These are phyloP conservation scores for Collichthys lucidus DNA, from an alignment of 2,113 vertebrate species.

Conservation along the genomic window DNA sequence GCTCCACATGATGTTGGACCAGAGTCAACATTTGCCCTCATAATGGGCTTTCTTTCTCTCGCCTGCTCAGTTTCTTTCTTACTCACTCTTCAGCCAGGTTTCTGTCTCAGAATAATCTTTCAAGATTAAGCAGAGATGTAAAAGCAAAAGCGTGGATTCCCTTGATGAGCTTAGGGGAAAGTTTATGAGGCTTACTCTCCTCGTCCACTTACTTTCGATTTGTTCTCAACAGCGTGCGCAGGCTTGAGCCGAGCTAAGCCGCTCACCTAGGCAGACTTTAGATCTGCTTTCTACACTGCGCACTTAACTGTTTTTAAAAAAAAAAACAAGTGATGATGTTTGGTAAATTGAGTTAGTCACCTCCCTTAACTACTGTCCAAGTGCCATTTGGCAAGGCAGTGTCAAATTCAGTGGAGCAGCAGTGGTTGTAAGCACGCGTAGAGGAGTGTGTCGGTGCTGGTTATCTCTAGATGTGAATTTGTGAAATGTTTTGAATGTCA, in stretches of 20 bases:
- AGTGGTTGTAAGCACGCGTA: not conserved
- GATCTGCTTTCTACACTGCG: not conserved
- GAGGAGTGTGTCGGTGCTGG: not conserved
- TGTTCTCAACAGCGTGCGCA: constrained; percentile 43
- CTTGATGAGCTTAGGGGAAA: constrained; percentile 72
- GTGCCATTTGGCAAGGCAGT: not conserved
- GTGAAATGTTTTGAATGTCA: not conserved
- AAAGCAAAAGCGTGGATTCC: constrained; percentile 56
- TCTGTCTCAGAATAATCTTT: constrained; percentile 55
- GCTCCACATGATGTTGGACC: constrained; percentile 25
- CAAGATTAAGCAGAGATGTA: constrained; percentile 56
- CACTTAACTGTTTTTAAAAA: not conserved
- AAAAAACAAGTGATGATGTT: not conserved
- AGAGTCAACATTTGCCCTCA: constrained; percentile 22
- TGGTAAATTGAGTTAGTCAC: not conserved
- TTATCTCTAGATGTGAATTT: not conserved
- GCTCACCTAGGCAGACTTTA: constrained; percentile 47
- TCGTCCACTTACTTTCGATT: constrained; percentile 63
- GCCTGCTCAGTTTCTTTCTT: not conserved
- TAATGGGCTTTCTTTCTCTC: constrained; percentile 8
- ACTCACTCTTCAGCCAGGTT: not conserved
- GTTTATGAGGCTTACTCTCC: constrained; percentile 64
- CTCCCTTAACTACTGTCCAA: not conserved
- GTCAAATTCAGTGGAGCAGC: not conserved
- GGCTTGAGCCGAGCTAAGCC: constrained; percentile 58